Evolutionary conservation across 2,797 vertebrate genomes (phyloP).

Genomic region (Prionace glauca): DNA sequence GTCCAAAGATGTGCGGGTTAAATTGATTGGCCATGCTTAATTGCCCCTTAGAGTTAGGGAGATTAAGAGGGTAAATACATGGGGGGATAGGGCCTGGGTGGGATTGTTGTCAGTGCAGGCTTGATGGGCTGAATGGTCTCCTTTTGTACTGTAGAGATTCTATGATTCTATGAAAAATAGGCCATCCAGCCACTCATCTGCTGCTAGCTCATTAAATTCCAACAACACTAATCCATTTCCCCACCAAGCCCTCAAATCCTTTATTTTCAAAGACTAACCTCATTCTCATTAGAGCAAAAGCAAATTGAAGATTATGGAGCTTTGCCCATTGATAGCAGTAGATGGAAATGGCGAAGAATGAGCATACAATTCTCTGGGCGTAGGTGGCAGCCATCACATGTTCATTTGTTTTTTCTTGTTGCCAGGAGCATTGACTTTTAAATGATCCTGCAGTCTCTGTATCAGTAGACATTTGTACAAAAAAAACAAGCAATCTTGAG

Average conservation of each 20-base stretch:
- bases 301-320: neutral
- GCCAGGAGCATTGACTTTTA: neutral
- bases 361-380: neutral
- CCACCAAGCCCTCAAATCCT: neutral
- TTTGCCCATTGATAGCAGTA: neutral
- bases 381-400: neutral
- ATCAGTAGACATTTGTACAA: neutral
- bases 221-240: neutral
- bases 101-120: too few relatives aligned
- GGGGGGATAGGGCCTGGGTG: too few relatives aligned
- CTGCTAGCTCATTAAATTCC: neutral
- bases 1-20: too few relatives aligned
- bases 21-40: too few relatives aligned
- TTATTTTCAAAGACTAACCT: neutral
- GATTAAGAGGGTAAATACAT: too few relatives aligned
- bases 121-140: too few relatives aligned
- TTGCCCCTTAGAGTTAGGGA: too few relatives aligned
- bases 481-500: neutral
- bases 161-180: neutral
- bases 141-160: too few relatives aligned
- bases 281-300: neutral
- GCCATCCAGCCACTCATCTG: neutral
- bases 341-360: neutral
- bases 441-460: neutral
- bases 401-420: too few relatives aligned